These are phyloP conservation scores for Eulemur mongoz DNA, from an alignment of 2,797 vertebrate species.

Conservation along the genomic window DNA sequence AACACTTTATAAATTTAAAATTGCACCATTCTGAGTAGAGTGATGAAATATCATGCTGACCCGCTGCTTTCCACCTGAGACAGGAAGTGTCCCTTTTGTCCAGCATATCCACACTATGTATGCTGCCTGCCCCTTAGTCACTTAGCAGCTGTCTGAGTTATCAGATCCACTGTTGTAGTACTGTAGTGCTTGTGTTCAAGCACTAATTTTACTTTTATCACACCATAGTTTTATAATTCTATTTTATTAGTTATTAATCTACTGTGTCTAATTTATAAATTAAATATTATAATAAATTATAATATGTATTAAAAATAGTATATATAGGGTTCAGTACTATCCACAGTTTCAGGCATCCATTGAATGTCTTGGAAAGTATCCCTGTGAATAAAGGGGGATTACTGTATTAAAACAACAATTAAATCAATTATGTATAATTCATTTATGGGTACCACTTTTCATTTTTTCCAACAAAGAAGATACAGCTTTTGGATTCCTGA, in stretches of 20 bases:
- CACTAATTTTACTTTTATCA: not conserved
- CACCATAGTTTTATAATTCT: not conserved
- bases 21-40: not conserved
- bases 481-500: not conserved
- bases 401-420: not conserved
- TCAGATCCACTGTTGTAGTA: not conserved
- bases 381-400: not conserved
- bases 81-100: not conserved
- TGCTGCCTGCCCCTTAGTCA: not conserved
- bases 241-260: not conserved
- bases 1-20: not conserved
- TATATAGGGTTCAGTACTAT: not conserved
- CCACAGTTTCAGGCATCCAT: not conserved
- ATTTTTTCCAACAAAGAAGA: not conserved
- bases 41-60: too few species aligned
- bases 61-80: not conserved
- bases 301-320: not conserved
- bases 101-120: not conserved
- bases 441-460: not conserved
- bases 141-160: not conserved
- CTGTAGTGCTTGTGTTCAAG: not conserved
- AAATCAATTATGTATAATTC: not conserved
- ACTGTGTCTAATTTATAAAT: not conserved
- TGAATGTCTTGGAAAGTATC: not conserved
- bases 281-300: not conserved